Evolutionary conservation across 2,113 vertebrate species (phyloP).

Genomic region (Periophthalmus modestus): DNA sequence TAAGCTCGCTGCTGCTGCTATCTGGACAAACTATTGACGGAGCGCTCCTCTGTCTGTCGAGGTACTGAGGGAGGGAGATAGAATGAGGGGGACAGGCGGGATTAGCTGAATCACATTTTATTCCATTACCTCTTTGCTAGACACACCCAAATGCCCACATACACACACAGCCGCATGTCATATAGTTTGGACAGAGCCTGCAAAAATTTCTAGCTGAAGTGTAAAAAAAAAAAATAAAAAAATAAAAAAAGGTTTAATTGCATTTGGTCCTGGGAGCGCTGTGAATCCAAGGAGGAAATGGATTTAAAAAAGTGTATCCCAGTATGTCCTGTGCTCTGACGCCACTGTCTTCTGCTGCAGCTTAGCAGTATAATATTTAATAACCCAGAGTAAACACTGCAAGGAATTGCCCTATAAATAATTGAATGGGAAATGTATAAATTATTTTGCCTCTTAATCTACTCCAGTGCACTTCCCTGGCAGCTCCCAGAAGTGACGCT

Average conservation of each 20-base stretch:
- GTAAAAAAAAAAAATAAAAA: conserved; percentile 22
- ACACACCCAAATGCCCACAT: conserved; percentile 19
- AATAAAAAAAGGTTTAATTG: conserved; percentile 62
- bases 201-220: conserved; percentile 30
- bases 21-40: conserved; percentile 73
- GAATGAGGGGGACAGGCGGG: conserved; percentile 51
- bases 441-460: conserved; percentile 74
- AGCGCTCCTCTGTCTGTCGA: conserved; percentile 59
- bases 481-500: conserved; percentile 66
- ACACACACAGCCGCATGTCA: background rate
- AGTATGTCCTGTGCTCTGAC: conserved; percentile 67
- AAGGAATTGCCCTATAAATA: conserved; percentile 78
- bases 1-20: conserved; percentile 64
- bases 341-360: conserved; percentile 62
- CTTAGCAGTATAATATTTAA: conserved; percentile 76
- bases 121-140: conserved; percentile 60
- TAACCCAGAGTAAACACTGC: conserved; percentile 76
- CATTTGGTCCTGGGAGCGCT: conserved; percentile 46
- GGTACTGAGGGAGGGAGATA: conserved; percentile 53
- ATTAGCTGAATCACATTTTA: conserved; percentile 63
- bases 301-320: conserved; percentile 57
- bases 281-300: conserved; percentile 43
- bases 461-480: conserved; percentile 56
- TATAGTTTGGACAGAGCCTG: conserved; percentile 29
- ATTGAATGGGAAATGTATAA: conserved; percentile 78